Base-by-base conservation (phyloP, 2,113 vertebrate genomes). In the Carollia perspicillata region DNA sequence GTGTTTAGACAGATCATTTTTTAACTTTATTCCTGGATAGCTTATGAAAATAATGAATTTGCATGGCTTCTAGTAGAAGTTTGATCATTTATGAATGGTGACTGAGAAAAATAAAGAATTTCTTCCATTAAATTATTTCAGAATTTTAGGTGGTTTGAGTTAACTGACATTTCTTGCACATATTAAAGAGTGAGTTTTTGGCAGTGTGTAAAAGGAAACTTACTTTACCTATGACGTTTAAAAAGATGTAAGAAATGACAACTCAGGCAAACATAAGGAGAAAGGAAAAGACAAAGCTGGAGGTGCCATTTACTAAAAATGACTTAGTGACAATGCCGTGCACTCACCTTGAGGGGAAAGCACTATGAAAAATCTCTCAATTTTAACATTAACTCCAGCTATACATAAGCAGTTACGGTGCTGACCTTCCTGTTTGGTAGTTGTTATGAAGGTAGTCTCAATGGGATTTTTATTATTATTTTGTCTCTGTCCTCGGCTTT, bases 391-490 rank as follows among this genome's bases (percentile, higher is more conserved):
- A 81, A 78, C 55, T 90, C 17, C 74, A 95, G 44, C 68, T 95
- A 89, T 77, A 90, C 81, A 20, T 84, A 96, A 97, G 13, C 42
- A 97, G 49, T 91, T 84, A 97, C 72, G 2, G 6, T 95, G 20
- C 74, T 94, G 94, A 96, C 58, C 68, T 96, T 65, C 90, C 92
- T 60, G 51, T 97, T 95, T 90, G 69, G 92, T 74, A 94, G 88
- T 96, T 95, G 84, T 92, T 97, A 72, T 17, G 63, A 97, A 98
- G 80, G 58, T 88, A 96, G 79, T 87, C 93, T 97, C 96, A 97
- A 78, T 60, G 97, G 51, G 93, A 97, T 84, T 96, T 97, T 94
- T 97, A 96, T 97, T 97, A 92, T 95, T 87, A 97, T 88, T 97
- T 98, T 97, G 63, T 92, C 12, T 58, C 66, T 91, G 96, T 69